Conservation (phyloP, 2,113 vertebrate species). For the Dinomys branickii region DNA sequence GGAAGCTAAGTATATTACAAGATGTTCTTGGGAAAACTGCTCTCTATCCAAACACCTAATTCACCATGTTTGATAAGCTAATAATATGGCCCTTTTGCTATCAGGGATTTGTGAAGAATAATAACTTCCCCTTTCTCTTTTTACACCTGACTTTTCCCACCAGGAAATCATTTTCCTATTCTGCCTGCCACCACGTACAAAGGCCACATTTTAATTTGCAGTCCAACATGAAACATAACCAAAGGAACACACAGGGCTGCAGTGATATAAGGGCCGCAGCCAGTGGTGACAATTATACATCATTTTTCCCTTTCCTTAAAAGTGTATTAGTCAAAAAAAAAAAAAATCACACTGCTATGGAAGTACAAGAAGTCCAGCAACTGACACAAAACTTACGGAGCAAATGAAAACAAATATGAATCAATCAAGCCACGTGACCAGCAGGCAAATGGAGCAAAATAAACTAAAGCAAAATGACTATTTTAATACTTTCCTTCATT, state of each 20-base stretch:
- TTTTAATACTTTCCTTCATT: background rate
- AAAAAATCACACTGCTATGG: background rate
- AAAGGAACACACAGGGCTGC: slow-evolving; percentile 62
- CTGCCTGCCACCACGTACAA: slow-evolving; percentile 64
- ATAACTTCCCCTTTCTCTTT: slow-evolving; percentile 75
- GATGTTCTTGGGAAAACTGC: slow-evolving; percentile 74
- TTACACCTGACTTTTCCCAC: slow-evolving; percentile 81
- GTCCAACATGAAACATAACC: slow-evolving; percentile 72
- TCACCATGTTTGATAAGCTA: slow-evolving; percentile 59
- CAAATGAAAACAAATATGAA: slow-evolving; percentile 72
- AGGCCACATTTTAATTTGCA: slow-evolving; percentile 83
- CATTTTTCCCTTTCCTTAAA: slow-evolving; percentile 80
- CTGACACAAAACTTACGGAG: slow-evolving; percentile 55
- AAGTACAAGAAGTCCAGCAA: slow-evolving; percentile 63
- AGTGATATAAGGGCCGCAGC: slow-evolving; percentile 57
- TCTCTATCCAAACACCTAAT: slow-evolving; percentile 49
- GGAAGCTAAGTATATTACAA: slow-evolving; percentile 50
- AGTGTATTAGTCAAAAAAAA: slow-evolving; percentile 45
- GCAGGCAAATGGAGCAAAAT: slow-evolving; percentile 82
- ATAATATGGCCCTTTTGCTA: slow-evolving; percentile 36
- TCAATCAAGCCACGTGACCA: slow-evolving; percentile 77
- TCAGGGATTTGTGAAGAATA: slow-evolving; percentile 44
- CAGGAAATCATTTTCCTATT: slow-evolving; percentile 73
- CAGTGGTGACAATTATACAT: slow-evolving; percentile 74
- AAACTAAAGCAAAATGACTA: slow-evolving; percentile 60